A percentile compares a stretch with the other conserved stretches of the same genome.
These are phyloP conservation scores for Zoanthus sansibaricus DNA, from an alignment of 92 coral and sea anemone species.

Conservation along the genomic window DNA sequence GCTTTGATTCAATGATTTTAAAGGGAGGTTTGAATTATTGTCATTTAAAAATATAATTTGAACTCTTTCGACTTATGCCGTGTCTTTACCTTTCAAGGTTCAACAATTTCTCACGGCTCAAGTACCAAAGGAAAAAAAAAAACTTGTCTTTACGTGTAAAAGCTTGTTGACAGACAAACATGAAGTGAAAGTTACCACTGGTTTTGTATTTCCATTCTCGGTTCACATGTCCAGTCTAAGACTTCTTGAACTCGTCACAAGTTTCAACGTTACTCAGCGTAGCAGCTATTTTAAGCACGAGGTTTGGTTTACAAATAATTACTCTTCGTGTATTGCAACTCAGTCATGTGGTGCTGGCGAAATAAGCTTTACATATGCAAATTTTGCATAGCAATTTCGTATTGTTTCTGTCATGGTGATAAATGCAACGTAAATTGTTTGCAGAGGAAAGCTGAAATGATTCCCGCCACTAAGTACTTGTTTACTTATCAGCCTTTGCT, in stretches of 20 bases:
- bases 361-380: constrained; percentile 45
- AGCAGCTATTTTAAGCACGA: constrained; percentile 39
- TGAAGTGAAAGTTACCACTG: not conserved
- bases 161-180: constrained; percentile 39
- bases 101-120: constrained; percentile 5
- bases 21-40: not conserved
- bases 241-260: constrained; percentile 17
- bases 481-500: constrained; percentile 23
- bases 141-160: constrained; percentile 30
- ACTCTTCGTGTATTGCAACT: constrained; percentile 20
- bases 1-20: not conserved
- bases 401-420: constrained; percentile 39
- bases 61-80: not conserved
- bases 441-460: constrained; percentile 39
- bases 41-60: not conserved
- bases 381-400: constrained; percentile 24
- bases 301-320: constrained; percentile 41
- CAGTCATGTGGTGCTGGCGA: constrained; percentile 34
- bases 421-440: constrained; percentile 47
- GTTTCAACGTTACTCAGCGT: not conserved
- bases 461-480: constrained; percentile 30
- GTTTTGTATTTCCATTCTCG: constrained; percentile 8
- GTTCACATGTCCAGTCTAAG: constrained; percentile 17
- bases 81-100: not conserved
- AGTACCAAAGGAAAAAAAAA: not conserved